Evolutionary conservation across 2,797 vertebrate species (phyloP), one percentile per base, ranked within the genome.

Genomic region (Falco berigora): DNA sequence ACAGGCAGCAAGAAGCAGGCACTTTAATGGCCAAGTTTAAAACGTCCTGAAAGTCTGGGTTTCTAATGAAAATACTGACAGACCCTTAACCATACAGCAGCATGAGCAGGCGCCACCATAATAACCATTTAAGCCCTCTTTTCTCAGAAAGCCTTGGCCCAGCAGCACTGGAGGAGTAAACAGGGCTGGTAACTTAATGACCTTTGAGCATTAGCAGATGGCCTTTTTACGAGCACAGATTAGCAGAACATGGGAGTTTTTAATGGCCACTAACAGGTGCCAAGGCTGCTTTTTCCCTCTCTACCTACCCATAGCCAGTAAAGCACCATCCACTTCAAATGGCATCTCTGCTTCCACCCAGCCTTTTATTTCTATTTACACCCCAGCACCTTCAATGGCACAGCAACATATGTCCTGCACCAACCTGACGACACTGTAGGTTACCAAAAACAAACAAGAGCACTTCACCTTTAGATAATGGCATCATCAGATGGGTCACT

Each of bases 181-280:
- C 94, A 97, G 13, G 94, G 68, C 95, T 97, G 97, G 97, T 97
- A 97, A 96, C 97, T 97, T 98, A 98, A 98, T 98, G 98, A 98
- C 98, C 98, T 98, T 98, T 97, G 98, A 98, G 97, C 97, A 98
- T 98, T 97, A 98, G 96, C 98, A 98, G 98, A 98, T 98, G 97
- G 98, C 98, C 98, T 98, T 98, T 98, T 98, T 97, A 98, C 4
- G 88, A 98, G 97, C 97, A 92, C 94, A 98, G 97, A 98, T 98
- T 97, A 98, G 97, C 92, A 93, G 96, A 97, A 97, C 97, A 97
- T 58, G 96, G 95, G 92, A 89, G 85, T 93, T 97, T 97, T 97
- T 98, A 98, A 98, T 97, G 95, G 94, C 94, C 85, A 42, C 89
- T 97, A 97, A 94, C 97, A 98, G 98, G 98, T 98, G 97, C 97